Base-by-base conservation (phyloP, 2,888 invertebrate species). In the Hypsopygia costalis region DNA sequence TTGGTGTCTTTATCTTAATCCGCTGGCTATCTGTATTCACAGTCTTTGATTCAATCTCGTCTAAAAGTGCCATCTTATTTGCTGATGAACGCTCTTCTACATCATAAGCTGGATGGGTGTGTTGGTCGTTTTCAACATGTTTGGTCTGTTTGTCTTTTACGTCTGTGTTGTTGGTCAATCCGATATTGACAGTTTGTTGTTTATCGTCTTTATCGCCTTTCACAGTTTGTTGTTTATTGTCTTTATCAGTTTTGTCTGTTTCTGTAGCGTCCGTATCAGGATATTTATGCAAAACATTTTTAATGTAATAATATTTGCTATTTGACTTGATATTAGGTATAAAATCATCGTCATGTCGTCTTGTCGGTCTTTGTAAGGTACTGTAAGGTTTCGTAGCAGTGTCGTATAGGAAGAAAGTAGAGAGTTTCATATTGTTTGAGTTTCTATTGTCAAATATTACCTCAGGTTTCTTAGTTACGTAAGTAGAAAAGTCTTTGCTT, bases 251-350 rank as follows among this genome's bases (percentile, higher is more conserved):
- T 32, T 49, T 59, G 36, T 53, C 49, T 37, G 50, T 51, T 32
- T 42, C 36, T 38, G 48, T 63, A 33, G 51, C 43, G 36, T 67
- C 56, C 30, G 45, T 43, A 22, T 68, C 65, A 29, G 76, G 60
- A 55, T 85, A 83, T 68, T 81, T 86, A 39, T 82, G 81, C 47
- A 89, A 59, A 32, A 85, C 79, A 47, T 89, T 89, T 35, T 72
- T 72, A 12, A 86, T 69, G 45, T 85, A 89, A 50, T 81, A 89
- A 48, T 86, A 88, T 70, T 88, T 85, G 43, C 62, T 63, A 30
- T 56, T 71, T 25, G 58, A 52, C 40, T 67, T 67, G 27, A 56
- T 51, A 25, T 58, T 52, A 9, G 62, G 62, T 33, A 49, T 43
- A 20, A 51, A 50, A 41, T 69, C 61, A 20, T 82, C 80, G 49